Conservation (phyloP, 2,888 invertebrate species). For the Germaria angustata region DNA sequence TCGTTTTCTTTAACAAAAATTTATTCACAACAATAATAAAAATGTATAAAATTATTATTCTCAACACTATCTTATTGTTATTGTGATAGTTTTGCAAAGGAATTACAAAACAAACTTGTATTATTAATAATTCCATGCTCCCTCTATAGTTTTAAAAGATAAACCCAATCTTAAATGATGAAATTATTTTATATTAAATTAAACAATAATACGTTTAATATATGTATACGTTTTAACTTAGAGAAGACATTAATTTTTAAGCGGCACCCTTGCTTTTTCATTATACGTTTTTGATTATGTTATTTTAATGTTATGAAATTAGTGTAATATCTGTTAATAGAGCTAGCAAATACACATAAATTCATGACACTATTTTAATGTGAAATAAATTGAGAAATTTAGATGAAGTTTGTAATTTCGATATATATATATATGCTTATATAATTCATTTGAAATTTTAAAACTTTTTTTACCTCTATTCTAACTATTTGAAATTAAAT, state of each 20-base stretch:
- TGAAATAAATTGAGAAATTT: not conserved
- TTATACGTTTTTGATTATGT: not conserved
- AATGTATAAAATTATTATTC: not conserved
- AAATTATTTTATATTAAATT: conserved; percentile 15
- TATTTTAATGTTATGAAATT: conserved; percentile 1
- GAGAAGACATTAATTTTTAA: conserved; percentile 64
- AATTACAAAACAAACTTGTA: conserved; percentile 56
- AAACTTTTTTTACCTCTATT: not conserved
- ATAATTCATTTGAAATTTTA: no score
- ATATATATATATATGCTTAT: no score
- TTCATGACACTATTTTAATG: conserved; percentile 33
- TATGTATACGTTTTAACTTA: conserved; percentile 60
- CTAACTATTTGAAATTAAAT: not conserved
- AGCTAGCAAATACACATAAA: not conserved
- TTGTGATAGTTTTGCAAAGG: conserved; percentile 64
- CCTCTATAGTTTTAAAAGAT: not conserved
- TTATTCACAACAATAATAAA: conserved; percentile 2
- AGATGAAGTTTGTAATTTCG: conserved; percentile 1
- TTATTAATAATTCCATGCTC: conserved; percentile 8
- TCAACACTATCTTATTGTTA: conserved; percentile 25
- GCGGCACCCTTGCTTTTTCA: conserved; percentile 14
- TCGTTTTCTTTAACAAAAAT: conserved; percentile 11
- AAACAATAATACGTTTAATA: not conserved
- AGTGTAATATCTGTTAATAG: conserved; percentile 6
- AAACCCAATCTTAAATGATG: no score